Base-by-base conservation (phyloP, 2,797 vertebrate genomes). In the Oceanodroma leucorhoa region DNA sequence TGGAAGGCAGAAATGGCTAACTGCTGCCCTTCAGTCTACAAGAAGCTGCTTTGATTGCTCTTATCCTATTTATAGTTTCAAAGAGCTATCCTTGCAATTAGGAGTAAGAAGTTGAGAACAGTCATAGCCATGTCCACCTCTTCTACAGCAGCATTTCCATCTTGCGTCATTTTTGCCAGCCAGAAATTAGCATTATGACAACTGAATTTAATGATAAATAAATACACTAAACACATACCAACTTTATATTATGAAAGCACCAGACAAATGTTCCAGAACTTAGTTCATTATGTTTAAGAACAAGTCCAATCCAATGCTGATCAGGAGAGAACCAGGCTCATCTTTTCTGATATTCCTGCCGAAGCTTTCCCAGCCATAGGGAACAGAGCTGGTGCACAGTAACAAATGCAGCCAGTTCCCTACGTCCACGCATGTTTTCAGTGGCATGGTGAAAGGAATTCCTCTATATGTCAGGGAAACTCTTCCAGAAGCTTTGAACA, bases 1-100 rank as follows among this genome's bases (percentile, higher is more conserved):
- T 89, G 45, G 94, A 95, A 95, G 64, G 66, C 53, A 93, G 78
- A 89, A 93, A 93, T 53, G 73, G 77, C 81, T 90, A 96, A 92
- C 80, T 79, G 62, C 73, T 86, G 83, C 80, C 91, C 86, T 94
- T 95, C 85, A 66, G 58, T 21, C 87, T 92, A 58, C 70, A 79
- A 73, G 66, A 94, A 89, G 76, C 66, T 81, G 50, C n/a, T 93
- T 73, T 87, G n/a, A 81, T 27, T 76, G 57, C 46, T 72, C 38
- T 69, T 69, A 78, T 20, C 13, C 27, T 91, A 50, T 76, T 84
- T 55, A 73, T 38, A 92, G 45, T 69, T 90, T 82, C 40, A 82
- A 55, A 79, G 34, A 87, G 24, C 61, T 81, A 38, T 77, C 43
- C 45, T 71, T 62, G 34, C 45, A 90, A 65, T 67, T 77, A 87